These are phyloP conservation scores for Cephus nigrinus DNA, from an alignment of 2,888 invertebrate genomes.

Conservation along the genomic window DNA sequence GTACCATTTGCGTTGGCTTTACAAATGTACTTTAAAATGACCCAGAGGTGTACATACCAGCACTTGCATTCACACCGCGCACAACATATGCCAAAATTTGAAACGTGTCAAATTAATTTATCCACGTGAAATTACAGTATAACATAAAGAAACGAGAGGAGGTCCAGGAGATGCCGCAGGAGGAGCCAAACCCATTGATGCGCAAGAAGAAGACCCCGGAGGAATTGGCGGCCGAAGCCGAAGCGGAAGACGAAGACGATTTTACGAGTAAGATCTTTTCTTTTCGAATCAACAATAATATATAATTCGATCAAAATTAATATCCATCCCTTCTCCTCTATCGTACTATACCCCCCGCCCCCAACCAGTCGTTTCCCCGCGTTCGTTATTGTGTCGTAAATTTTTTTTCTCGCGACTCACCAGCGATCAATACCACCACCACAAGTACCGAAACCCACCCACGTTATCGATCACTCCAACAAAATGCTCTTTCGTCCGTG, in stretches of 20 bases:
- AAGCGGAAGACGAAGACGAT: slow-evolving; percentile 94
- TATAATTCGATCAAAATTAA: neutral
- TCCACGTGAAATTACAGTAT: slow-evolving; percentile 78
- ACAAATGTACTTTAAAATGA: neutral
- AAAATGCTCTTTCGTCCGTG: neutral
- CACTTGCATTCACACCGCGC: neutral
- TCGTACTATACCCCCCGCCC: slow-evolving; percentile 14
- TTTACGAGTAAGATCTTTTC: slow-evolving; percentile 84
- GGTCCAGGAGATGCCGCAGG: slow-evolving; percentile 84
- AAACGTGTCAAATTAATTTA: neutral
- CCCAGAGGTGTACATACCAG: neutral
- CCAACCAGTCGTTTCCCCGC: slow-evolving; percentile 15
- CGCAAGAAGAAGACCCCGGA: slow-evolving; percentile 99
- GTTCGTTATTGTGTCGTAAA: slow-evolving; percentile 16
- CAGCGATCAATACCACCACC: neutral
- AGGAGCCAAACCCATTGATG: slow-evolving; percentile 94
- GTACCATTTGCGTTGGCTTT: neutral
- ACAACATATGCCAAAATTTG: neutral
- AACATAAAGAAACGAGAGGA: slow-evolving; percentile 99
- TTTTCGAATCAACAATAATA: neutral
- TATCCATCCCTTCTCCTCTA: slow-evolving; percentile 18
- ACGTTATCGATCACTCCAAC: neutral
- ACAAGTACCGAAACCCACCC: neutral
- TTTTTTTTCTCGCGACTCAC: neutral
- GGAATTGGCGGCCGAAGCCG: slow-evolving; percentile 96